A percentile compares a stretch with the other conserved stretches of the same genome.
Evolutionary conservation across 2,888 invertebrate species (phyloP).

Genomic region (Crepidodera aurea): DNA sequence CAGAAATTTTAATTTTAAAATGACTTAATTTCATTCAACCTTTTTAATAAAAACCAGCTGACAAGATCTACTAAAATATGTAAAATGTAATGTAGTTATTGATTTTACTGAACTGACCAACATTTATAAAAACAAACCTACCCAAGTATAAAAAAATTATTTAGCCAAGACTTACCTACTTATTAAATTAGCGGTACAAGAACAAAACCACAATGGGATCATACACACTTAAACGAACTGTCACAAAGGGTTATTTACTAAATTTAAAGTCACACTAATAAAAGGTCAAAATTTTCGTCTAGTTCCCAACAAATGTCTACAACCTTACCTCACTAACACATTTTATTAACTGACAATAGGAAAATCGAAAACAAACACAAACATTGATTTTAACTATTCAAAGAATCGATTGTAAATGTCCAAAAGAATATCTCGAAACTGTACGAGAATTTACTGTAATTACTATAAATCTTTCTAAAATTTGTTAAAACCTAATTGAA

Average conservation of each 20-base stretch:
- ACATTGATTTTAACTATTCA: constrained; percentile 2
- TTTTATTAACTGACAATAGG: constrained; percentile 39
- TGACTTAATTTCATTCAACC: background rate
- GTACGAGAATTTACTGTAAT: no score
- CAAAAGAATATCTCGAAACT: background rate
- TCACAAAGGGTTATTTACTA: constrained; percentile 41
- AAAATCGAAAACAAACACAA: constrained; percentile 9
- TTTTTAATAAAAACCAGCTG: constrained; percentile 16
- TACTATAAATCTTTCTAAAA: no score
- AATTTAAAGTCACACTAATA: constrained; percentile 42
- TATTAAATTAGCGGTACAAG: background rate
- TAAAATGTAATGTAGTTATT: constrained; percentile 12
- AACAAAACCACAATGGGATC: constrained; percentile 19
- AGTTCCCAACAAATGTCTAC: constrained; percentile 13
- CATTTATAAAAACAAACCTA: constrained; percentile 27
- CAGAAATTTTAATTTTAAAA: background rate
- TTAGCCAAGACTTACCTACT: constrained; percentile 34
- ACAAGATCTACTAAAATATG: constrained; percentile 9
- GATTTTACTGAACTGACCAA: constrained; percentile 29
- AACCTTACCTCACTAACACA: constrained; percentile 38
- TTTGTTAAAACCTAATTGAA: no score
- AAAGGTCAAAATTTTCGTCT: constrained; percentile 41
- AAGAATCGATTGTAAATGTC: constrained; percentile 3
- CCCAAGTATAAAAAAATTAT: constrained; percentile 8
- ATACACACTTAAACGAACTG: constrained; percentile 36